Evolutionary conservation across 2,113 vertebrate species (phyloP), one percentile per base, ranked within the genome.

Genomic region (Rhynchomys soricoides): DNA sequence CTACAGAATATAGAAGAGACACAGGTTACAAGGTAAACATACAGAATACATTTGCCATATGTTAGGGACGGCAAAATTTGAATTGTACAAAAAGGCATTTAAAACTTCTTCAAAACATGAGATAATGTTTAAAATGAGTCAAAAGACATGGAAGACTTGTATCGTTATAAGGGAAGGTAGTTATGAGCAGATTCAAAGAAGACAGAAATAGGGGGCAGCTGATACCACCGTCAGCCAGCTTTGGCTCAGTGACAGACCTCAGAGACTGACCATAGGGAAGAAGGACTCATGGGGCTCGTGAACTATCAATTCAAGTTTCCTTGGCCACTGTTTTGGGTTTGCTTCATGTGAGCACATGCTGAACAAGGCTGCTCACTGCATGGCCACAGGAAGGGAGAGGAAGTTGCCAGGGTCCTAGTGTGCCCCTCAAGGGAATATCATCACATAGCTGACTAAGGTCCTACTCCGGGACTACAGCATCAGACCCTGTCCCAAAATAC

Each of bases 51-150:
- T 21, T n/a, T 73, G 37, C 7, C 31, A 0, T 29, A 29, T 82
- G 16, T 19, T 55, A 77, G 12, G 87, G 78, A 45, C 2, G 81
- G 52, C 2, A 40, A 24, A 86, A 86, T 52, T 48, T 85, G 52
- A 70, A 73, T 66, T 21, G 34, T 83, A 40, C 9, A 45, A 89
- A 62, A 55, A 48, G 52, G 4, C 19, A 22, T 88, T 94, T 48
- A 74, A 93, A 94, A 78, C 31, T 50, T 90, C 13, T 55, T 87
- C 2, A 81, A 68, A 71, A 50, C 50, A 55, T 86, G 13, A 97
- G 82, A 78, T 90, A 50, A 5, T 66, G 57, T 40, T 77, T 40
- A 15, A 29, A 8, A n/a, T 78, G 22, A 86, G 24, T 66, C 37
- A 68, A 40, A 71, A 89, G 9, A 22, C 74, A 31, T 19, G 13